Evolutionary conservation across 2,888 invertebrate genomes (phyloP).

Genomic region (Polietes domitor): DNA sequence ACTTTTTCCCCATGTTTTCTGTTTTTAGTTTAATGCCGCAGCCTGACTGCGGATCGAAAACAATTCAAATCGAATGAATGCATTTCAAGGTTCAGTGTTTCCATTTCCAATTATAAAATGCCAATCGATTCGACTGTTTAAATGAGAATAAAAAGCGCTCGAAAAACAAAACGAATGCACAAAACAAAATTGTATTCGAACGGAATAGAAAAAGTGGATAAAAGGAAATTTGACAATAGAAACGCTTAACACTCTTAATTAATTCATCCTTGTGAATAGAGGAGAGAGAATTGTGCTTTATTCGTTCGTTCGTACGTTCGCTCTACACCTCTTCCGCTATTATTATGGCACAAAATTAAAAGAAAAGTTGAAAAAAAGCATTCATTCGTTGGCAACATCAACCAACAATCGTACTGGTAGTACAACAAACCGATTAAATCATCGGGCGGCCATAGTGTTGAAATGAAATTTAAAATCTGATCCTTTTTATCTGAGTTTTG

Average conservation of each 20-base stretch:
- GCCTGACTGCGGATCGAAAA: background rate
- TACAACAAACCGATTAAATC: conserved; percentile 17
- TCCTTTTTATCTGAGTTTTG: background rate
- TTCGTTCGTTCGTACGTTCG: background rate
- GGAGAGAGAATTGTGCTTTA: conserved; percentile 7
- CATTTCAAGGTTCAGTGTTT: conserved; percentile 25
- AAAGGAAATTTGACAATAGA: conserved; percentile 21
- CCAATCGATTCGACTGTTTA: conserved; percentile 3
- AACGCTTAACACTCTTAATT: conserved; percentile 32
- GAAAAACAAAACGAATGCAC: background rate
- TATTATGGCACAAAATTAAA: background rate
- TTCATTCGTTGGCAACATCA: background rate
- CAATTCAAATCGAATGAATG: conserved; percentile 25
- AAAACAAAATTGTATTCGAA: background rate
- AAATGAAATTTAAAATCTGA: conserved; percentile 14
- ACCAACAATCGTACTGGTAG: background rate
- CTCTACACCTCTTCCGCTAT: background rate
- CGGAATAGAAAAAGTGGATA: background rate
- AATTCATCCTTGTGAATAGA: conserved; percentile 22
- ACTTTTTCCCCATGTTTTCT: background rate
- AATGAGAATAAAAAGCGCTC: background rate
- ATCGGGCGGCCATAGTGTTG: background rate
- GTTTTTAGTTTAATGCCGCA: background rate
- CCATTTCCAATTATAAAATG: conserved; percentile 25
- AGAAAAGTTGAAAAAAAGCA: background rate